Percentiles rank a stretch among this genome's conserved stretches.
phyloP scores from a whole-genome alignment of 1,140 invertebrate genomes.

The Drosophila ambigua region DNA sequence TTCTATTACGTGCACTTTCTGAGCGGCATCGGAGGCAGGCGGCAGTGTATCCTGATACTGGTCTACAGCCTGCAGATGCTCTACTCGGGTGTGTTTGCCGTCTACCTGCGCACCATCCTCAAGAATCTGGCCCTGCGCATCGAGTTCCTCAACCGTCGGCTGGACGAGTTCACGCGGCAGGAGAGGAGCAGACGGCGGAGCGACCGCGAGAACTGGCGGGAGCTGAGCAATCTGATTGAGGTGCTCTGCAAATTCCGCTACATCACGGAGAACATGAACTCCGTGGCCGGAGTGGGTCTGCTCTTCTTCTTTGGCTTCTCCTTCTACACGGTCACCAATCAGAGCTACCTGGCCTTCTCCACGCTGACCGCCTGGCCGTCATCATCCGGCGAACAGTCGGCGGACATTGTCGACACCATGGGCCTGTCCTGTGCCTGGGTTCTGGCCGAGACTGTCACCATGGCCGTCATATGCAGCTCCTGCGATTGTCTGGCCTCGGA shows the following conservation, averaged over 20 bases:
- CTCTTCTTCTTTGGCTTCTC: conserved; percentile 70
- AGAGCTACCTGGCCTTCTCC: conserved; percentile 70
- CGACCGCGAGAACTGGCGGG: conserved; percentile 55
- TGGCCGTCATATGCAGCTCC: conserved; percentile 63
- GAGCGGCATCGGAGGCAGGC: conserved; percentile 28
- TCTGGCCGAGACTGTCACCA: conserved; percentile 56
- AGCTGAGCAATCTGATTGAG: conserved; percentile 67
- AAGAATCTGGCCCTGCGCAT: conserved; percentile 51
- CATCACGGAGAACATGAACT: conserved; percentile 67
- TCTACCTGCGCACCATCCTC: conserved; percentile 57
- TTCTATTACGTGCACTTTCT: conserved; percentile 63
- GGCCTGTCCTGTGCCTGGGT: conserved; percentile 67
- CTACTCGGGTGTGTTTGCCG: conserved; percentile 57
- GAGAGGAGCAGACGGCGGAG: conserved; percentile 8
- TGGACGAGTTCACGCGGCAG: conserved; percentile 48
- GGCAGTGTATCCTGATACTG: conserved; percentile 38
- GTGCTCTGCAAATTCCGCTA: conserved; percentile 71
- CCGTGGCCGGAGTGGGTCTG: conserved; percentile 53
- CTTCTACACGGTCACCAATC: conserved; percentile 73
- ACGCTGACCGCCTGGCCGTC: conserved; percentile 37
- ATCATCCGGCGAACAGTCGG: background rate
- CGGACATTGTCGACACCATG: conserved; percentile 52
- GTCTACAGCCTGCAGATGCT: conserved; percentile 62
- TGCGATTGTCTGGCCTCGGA: conserved; percentile 69
- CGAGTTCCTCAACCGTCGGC: conserved; percentile 48